Base-by-base conservation (phyloP, 2,113 vertebrate species). In the Choloepus hoffmanni region DNA sequence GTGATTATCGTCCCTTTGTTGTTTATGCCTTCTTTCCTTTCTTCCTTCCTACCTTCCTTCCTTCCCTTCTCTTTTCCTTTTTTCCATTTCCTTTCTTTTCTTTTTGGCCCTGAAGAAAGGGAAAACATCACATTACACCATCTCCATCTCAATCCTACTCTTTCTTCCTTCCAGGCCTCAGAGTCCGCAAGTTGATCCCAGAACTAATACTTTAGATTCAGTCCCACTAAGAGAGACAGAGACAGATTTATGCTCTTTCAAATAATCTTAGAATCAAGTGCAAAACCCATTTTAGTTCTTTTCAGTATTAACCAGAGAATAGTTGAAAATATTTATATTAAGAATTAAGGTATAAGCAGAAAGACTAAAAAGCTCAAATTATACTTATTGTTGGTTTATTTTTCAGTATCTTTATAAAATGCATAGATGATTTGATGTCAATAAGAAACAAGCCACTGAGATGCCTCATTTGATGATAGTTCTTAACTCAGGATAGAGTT, bases 221-320 rank as follows among this genome's bases (percentile, higher is more conserved):
- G 4, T 73, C 3, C 70, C 23, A 62, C 7, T 60, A 23, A 85
- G n/a, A 50, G 23, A 95, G 95, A 81, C 14, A 68, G 4, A 30
- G 87, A 77, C 36, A 0, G 2, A 30, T 33, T 2, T 76, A 28
- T 21, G 45, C 21, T 45, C 45, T 93, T 68, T 48, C 28, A 88
- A 73, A 60, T 60, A 63, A 95, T 21, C 76, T 77, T 48, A 96
- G 28, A 94, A 78, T 7, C n/a, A 95, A 96, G 77, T 43, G 1
- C 30, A 94, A 72, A 83, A 67, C 28, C 86, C 24, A 74, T 43
- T 43, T 90, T 11, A 33, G 33, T 11, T 90, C 21, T 78, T 72
- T 95, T 89, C 36, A 65, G 2, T 65, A 70, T 19, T 60, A 90
- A 33, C 7, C 90, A 58, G 68, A 95, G 53, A 85, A 85, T 93